phyloP scores from a whole-genome alignment of 2,797 vertebrate genomes.

The Nyctalus aviator region DNA sequence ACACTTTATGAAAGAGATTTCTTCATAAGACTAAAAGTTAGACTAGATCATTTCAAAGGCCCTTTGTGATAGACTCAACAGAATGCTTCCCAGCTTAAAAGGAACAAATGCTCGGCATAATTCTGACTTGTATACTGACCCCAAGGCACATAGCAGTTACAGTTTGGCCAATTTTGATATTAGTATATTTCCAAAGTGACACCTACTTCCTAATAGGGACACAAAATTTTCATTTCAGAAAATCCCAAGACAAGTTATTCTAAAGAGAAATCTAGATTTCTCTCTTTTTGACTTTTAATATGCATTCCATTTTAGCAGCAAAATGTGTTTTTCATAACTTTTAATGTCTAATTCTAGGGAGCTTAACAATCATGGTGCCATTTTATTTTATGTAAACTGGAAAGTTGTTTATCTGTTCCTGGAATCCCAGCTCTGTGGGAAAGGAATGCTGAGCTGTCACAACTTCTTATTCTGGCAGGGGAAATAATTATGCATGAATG shows the following conservation, averaged over 20 bases:
- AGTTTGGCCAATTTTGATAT: neutral
- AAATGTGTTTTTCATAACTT: slow-evolving; percentile 17
- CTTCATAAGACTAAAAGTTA: neutral
- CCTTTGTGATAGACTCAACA: neutral
- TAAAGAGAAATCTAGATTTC: neutral
- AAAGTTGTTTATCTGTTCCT: neutral
- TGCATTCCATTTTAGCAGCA: neutral
- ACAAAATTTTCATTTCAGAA: slow-evolving; percentile 7
- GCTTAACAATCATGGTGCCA: neutral
- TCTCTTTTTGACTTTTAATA: neutral
- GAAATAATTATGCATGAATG: neutral
- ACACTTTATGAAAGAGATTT: neutral
- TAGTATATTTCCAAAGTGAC: neutral
- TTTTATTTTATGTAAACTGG: neutral
- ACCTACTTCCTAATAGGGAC: neutral
- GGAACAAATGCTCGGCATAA: neutral
- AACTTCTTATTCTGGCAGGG: neutral
- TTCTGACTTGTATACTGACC: neutral
- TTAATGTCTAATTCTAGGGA: neutral
- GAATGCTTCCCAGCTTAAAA: neutral
- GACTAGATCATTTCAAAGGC: neutral
- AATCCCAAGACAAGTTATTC: neutral
- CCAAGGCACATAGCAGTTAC: neutral
- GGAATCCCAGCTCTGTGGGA: neutral
- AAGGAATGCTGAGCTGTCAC: neutral